Evolutionary conservation across 2,113 vertebrate genomes (phyloP), one percentile per base, ranked within the genome.

Genomic region (Tupaia tana): DNA sequence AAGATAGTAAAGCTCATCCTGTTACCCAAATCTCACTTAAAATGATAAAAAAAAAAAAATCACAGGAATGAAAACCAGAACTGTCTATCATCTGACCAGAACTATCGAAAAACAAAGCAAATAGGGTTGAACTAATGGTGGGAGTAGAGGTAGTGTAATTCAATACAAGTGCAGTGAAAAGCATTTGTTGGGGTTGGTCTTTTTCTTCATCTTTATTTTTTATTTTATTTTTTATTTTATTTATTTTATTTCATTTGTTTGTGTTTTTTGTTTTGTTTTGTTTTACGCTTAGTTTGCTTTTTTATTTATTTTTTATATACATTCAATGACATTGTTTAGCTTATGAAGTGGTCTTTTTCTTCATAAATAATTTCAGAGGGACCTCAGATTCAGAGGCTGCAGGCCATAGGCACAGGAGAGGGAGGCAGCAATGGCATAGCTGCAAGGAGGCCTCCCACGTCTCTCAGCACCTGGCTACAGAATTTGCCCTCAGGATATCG

Each of bases 51-150:
- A 59, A 14, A 70, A 34, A 64, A 61, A 73, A 67, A 83, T 52
- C 61, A 75, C 15, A 58, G 3, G 6, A 4, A 87, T 87, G 13
- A 56, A 73, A 91, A 89, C 27, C 9, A 89, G 54, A 64, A 20
- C 1, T 18, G 69, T 13, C 9, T 66, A 14, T 85, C 27, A 43
- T 0, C 81, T 8, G 12, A 56, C 8, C 31, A 56, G 54, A 89
- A 67, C 89, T 64, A 84, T 10, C 83, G 24, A 75, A 3, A 87
- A 79, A 82, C 15, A 75, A 91, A 91, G 58, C 16, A 89, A 91
- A 74, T 3, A 59, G 10, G 9, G 71, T 14, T 83, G 67, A 59
- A 63, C 27, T 70, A 86, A 10, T 15, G 9, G 7, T 29, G 79
- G 31, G 10, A 29, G 9, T 12, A 18, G 24, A 25, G 16, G 11